Evolutionary conservation across 1,140 invertebrate genomes (phyloP), one percentile per base, ranked within the genome.

Genomic region (Conus betulinus): DNA sequence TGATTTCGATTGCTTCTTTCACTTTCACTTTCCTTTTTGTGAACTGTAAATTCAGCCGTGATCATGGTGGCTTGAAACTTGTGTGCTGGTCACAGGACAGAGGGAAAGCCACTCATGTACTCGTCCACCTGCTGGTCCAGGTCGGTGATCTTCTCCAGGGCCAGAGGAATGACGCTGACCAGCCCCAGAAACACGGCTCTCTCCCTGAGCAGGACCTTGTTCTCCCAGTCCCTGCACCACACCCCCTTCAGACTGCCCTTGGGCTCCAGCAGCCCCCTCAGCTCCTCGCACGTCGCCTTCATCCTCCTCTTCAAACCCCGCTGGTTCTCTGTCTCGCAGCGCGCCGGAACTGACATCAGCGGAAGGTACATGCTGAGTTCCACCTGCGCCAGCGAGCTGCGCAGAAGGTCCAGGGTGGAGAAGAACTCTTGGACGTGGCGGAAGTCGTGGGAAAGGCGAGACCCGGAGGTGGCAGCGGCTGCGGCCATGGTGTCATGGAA

Each of bases 101-200:
- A 27, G 2, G 91, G 91, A 78, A 88, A 91, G 55, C 87, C 88
- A 15, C 89, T 88, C 10, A 89, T 79, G 60, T 91, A 92, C 13
- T 92, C 92, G 63, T 92, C 92, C 53, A 92, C 87, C 7, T 85
- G 71, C 57, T 90, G 88, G 76, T 91, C 92, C 51, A 91, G 88
- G 53, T 91, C 91, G 7, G 87, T 55, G 23, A 90, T 25, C 17
- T 84, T 87, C 55, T 92, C 91, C 39, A 92, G 25, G 8, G 79
- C 89, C 39, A 92, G n/a, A 0, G 92, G 89, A 8, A 91, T 82
- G 5, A 91, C 81, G 87, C 91, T 91, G 13, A 92, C 74, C 5
- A 91, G 79, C 4, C 92, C 92, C 51, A 92, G 55, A 63, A 92
- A 91, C 10, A 91, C 74, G 39, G 85, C 87, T 60, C 81, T 87